Evolutionary conservation across 92 coral and sea anemone species (phyloP).

Genomic region (Parazoanthus swiftii): DNA sequence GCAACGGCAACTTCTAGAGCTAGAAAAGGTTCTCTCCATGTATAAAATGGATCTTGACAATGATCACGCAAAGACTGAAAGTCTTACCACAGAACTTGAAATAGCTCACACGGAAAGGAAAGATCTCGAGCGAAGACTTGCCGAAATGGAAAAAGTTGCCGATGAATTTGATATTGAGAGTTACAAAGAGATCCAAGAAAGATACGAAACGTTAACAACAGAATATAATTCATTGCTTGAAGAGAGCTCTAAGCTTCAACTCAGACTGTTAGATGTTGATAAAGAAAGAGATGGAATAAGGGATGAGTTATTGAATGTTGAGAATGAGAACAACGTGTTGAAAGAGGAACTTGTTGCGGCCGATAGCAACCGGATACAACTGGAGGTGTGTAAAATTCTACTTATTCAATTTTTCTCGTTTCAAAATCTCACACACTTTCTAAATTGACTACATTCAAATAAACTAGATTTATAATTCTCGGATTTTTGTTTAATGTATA

Average conservation of each 20-base stretch:
- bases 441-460: too few relatives aligned
- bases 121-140: constrained; percentile 25
- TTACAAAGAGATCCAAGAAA: constrained; percentile 56
- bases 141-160: not conserved
- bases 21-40: constrained; percentile 68
- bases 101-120: constrained; percentile 33
- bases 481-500: too few relatives aligned
- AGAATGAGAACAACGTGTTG: constrained; percentile 12
- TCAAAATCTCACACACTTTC: too few relatives aligned
- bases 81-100: constrained; percentile 40
- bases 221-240: constrained; percentile 51
- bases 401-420: too few relatives aligned
- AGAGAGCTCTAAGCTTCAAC: constrained; percentile 41
- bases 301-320: not conserved
- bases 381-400: constrained; percentile 21
- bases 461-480: too few relatives aligned
- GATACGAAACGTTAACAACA: constrained; percentile 52
- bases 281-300: constrained; percentile 27
- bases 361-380: constrained; percentile 40
- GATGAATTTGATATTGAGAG: constrained; percentile 44
- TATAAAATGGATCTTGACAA: constrained; percentile 75
- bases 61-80: constrained; percentile 57
- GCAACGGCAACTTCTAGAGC: constrained; percentile 64
- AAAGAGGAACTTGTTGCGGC: constrained; percentile 31
- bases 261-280: constrained; percentile 19